These are phyloP conservation scores for Ptychochromis oligacanthus DNA, from an alignment of 2,113 vertebrate genomes.

Conservation along the genomic window DNA sequence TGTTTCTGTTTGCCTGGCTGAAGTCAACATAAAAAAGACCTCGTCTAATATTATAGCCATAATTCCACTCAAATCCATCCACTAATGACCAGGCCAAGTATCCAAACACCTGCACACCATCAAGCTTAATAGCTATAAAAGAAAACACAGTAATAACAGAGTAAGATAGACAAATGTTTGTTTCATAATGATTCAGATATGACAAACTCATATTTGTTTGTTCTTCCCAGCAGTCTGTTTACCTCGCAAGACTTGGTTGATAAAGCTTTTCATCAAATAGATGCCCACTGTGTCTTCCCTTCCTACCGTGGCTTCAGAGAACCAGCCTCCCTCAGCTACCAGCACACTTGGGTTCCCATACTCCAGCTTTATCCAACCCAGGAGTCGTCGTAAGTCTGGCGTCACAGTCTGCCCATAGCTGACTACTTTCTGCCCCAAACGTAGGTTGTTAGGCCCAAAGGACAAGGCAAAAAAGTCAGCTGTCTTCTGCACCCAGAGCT, in stretches of 20 bases:
- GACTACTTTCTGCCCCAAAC: conserved; percentile 74
- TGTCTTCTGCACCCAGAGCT: conserved; percentile 82
- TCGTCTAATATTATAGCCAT: conserved; percentile 83
- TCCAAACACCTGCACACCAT: conserved; percentile 88
- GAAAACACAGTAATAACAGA: not conserved
- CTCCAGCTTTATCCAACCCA: conserved; percentile 92
- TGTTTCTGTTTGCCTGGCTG: conserved; percentile 78
- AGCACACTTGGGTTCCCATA: conserved; percentile 87
- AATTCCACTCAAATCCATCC: conserved; percentile 96
- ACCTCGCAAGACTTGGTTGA: conserved; percentile 95
- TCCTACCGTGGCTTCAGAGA: conserved; percentile 85
- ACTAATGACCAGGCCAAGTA: conserved; percentile 93
- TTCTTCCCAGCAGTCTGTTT: not conserved
- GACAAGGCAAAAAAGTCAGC: conserved; percentile 96
- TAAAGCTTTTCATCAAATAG: conserved; percentile 92
- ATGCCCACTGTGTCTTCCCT: conserved; percentile 91
- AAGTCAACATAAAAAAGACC: conserved; percentile 94
- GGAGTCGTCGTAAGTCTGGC: conserved; percentile 84
- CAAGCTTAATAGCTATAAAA: conserved; percentile 84
- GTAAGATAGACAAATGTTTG: not conserved
- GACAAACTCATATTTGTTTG: not conserved
- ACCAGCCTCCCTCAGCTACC: conserved; percentile 94
- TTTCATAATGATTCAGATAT: not conserved
- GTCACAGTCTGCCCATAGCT: conserved; percentile 85
- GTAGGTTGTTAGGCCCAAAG: conserved; percentile 93